phyloP scores from a whole-genome alignment of 1,140 invertebrate species.

The Camponotus floridanus region DNA sequence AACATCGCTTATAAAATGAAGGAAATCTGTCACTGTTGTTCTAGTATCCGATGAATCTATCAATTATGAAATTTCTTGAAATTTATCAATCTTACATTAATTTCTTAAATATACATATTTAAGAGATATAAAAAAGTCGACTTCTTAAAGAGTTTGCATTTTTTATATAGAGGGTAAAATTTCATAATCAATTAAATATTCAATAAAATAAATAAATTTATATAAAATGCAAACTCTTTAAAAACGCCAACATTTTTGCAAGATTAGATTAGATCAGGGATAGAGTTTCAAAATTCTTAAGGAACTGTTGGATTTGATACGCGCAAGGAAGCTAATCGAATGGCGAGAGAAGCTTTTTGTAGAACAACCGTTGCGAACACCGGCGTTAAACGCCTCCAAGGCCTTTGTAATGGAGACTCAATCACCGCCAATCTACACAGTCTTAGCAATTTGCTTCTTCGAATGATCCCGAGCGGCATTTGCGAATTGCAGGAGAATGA shows the following conservation, averaged over 20 bases:
- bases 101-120: too few species aligned
- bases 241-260: not conserved
- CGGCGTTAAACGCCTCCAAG: slow-evolving; percentile 75
- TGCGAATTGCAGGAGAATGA: slow-evolving; percentile 7
- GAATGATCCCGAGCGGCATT: slow-evolving; percentile 41
- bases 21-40: not conserved
- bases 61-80: too few species aligned
- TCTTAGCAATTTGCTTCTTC: slow-evolving; percentile 75
- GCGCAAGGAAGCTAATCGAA: slow-evolving; percentile 32
- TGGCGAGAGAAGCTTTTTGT: slow-evolving; percentile 38
- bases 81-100: not conserved
- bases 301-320: not conserved
- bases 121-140: too few species aligned
- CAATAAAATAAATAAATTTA: too few species aligned
- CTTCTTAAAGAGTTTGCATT: too few species aligned
- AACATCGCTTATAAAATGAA: not conserved
- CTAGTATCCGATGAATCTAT: not conserved
- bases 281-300: not conserved
- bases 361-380: slow-evolving; percentile 59
- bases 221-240: not conserved
- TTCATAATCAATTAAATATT: too few species aligned
- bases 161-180: too few species aligned
- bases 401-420: slow-evolving; percentile 81
- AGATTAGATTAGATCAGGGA: not conserved
- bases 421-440: slow-evolving; percentile 79